Conservation (phyloP, 2,797 vertebrate species). For the Manis crassicaudata region DNA sequence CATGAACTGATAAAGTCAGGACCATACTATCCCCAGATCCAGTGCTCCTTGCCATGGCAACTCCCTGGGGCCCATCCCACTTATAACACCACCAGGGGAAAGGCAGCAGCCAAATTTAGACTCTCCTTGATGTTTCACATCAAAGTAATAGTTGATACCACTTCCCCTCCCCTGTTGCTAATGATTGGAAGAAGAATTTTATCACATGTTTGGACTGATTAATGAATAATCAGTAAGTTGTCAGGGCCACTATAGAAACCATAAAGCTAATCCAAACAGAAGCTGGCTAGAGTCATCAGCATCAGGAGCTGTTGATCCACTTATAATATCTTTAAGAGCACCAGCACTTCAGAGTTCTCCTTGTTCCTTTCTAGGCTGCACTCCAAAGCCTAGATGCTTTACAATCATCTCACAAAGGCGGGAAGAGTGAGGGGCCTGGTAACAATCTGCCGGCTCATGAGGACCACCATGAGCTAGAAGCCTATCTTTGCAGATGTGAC, state of each 20-base stretch:
- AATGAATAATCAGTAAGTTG: background rate
- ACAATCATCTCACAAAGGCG: background rate
- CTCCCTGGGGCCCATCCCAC: background rate
- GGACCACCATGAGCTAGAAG: background rate
- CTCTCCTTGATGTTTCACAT: background rate
- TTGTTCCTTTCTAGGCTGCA: background rate
- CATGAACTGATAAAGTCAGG: background rate
- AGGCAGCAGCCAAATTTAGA: background rate
- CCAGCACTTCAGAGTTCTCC: background rate
- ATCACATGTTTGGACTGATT: background rate
- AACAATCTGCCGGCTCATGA: background rate
- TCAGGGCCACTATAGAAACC: background rate
- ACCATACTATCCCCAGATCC: background rate
- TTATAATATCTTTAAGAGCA: background rate
- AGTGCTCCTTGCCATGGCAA: background rate
- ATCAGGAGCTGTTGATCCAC: background rate
- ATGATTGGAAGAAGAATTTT: constrained; percentile 18
- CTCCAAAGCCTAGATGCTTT: background rate
- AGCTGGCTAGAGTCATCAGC: background rate
- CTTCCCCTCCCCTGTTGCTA: background rate
- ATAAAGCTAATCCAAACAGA: constrained; percentile 38
- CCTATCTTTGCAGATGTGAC: background rate
- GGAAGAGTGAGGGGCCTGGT: background rate
- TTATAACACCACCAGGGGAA: background rate
- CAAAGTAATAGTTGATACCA: background rate